These are phyloP conservation scores for Cephus nigrinus DNA, from an alignment of 2,888 invertebrate species.

Conservation along the genomic window DNA sequence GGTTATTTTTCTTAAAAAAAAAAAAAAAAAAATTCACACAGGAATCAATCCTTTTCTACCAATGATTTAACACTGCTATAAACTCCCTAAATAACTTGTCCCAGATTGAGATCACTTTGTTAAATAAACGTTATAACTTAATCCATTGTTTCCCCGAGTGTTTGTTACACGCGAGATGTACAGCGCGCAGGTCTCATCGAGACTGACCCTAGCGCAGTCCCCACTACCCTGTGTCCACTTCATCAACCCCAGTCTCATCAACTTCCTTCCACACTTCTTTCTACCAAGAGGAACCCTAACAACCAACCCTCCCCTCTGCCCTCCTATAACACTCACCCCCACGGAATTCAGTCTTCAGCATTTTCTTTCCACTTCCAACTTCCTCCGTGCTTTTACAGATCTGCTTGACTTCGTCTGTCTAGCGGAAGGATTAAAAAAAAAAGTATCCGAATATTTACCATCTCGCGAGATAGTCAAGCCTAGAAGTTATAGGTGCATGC, in stretches of 20 bases:
- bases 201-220: constrained; percentile 20
- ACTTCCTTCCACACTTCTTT: not conserved
- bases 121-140: not conserved
- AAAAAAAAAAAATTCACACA: too few relatives aligned
- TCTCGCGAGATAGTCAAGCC: not conserved
- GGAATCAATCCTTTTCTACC: not conserved
- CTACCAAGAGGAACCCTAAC: not conserved
- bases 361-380: not conserved
- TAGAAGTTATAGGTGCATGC: not conserved
- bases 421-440: not conserved
- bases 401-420: not conserved
- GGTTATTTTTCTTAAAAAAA: not conserved
- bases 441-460: not conserved
- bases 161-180: not conserved
- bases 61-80: not conserved
- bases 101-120: not conserved
- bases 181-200: constrained; percentile 14
- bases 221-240: constrained; percentile 9
- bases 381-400: not conserved
- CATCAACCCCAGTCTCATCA: constrained; percentile 3
- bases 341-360: not conserved
- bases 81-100: not conserved
- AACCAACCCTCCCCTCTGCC: not conserved
- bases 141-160: not conserved
- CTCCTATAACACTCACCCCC: not conserved